Evolutionary conservation across 2,888 invertebrate genomes (phyloP), one percentile per base, ranked within the genome.

Genomic region (Athripsodes cinereus): DNA sequence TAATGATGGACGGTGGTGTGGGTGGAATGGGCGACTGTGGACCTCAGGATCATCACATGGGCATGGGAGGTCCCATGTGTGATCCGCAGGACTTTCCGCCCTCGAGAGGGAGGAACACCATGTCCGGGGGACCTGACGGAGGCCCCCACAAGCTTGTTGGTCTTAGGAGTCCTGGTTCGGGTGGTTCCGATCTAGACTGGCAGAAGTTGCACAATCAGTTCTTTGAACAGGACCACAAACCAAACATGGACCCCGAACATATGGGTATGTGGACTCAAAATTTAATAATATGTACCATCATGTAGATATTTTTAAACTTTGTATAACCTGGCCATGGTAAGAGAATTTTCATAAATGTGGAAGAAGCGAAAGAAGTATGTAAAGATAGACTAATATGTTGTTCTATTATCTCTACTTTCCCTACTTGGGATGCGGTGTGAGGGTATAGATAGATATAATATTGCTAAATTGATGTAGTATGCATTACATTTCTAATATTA

Each of bases 191-290:
- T 73, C 82, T 91, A 72, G 94, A 95, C 70, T 95, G 95, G 95
- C 89, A 90, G 67, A 92, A 94, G 72, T 74, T 94, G 65, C 93
- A 93, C 68, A 88, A 90, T 69, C 91, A 92, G 72, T 92, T 89
- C 74, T 87, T 87, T 68, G 92, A 92, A 66, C 81, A 82, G 53
- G 83, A 86, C 68, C 84, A 84, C 66, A 85, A 85, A 68, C 77
- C 79, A 58, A 59, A 57, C 26, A 80, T 79, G 75, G 80, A 80
- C 64, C 77, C 57, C 1, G 57, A 57, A 22, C 57, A 57, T 10
- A 57, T 57, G 57, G 57, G 57, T 57, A 47, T n/a, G 40, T 26
- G 3, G 26, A n/a, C n/a, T n/a, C n/a, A n/a, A n/a, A n/a, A n/a
- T n/a, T n/a, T n/a, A n/a, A 34, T 13, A 26, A 52, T 16, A 52